Conservation (phyloP, 2,113 vertebrate species). For the Sturnira hondurensis region DNA sequence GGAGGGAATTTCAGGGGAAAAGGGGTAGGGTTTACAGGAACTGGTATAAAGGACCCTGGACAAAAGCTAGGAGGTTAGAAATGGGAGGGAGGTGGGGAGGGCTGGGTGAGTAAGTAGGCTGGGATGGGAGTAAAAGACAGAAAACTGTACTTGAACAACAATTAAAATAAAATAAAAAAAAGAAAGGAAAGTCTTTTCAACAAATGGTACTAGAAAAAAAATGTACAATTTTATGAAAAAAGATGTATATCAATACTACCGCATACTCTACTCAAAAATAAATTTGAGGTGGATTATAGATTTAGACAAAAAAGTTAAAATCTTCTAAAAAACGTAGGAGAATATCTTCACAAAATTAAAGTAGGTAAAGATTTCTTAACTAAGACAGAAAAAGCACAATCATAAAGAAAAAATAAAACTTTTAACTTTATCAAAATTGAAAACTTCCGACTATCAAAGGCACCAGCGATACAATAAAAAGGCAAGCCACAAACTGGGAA, state of each 20-base stretch:
- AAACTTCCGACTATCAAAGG: not conserved
- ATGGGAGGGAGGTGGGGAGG: no score
- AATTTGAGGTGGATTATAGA: not conserved
- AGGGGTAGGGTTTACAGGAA: no score
- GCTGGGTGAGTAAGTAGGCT: no score
- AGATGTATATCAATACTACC: not conserved
- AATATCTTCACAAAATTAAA: not conserved
- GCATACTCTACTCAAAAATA: not conserved
- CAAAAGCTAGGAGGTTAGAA: no score
- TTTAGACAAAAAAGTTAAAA: not conserved
- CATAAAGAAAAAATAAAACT: not conserved
- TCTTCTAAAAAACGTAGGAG: not conserved
- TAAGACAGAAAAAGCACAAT: not conserved
- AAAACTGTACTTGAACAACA: no score
- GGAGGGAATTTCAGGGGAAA: no score
- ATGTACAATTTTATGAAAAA: not conserved
- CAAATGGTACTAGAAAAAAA: not conserved
- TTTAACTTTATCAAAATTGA: not conserved
- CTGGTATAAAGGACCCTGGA: no score
- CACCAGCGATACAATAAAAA: not conserved
- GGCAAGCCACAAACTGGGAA: not conserved
- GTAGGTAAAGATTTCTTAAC: not conserved
- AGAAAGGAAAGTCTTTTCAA: not conserved
- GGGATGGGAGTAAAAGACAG: no score
- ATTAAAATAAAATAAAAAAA: not conserved